A percentile compares a stretch with the other conserved stretches of the same genome.
phyloP scores from a whole-genome alignment of 2,888 invertebrate genomes.

The Mycalesis mineus region DNA sequence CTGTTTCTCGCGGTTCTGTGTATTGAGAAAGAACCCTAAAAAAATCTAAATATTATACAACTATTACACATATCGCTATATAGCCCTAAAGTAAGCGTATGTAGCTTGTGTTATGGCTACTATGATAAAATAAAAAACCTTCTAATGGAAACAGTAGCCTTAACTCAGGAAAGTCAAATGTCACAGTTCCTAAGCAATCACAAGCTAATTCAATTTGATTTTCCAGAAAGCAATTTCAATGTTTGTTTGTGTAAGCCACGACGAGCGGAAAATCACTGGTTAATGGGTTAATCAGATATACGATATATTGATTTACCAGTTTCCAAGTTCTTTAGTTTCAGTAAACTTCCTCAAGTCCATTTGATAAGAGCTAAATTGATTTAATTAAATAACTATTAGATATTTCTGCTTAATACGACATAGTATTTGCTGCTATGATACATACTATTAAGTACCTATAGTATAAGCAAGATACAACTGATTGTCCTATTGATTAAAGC shows the following conservation, averaged over 20 bases:
- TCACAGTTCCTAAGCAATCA: background rate
- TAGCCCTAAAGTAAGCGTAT: no score
- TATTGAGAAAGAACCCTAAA: no score
- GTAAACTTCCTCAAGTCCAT: background rate
- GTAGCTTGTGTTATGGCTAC: no score
- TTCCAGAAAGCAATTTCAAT: constrained; percentile 5
- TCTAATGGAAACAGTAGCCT: background rate
- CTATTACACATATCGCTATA: no score
- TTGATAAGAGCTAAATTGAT: background rate
- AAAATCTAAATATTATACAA: no score
- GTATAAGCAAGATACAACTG: no score
- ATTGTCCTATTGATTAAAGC: no score
- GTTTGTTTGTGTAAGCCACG: constrained; percentile 1
- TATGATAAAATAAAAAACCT: no score
- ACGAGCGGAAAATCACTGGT: background rate
- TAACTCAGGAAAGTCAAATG: background rate
- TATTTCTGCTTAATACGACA: no score
- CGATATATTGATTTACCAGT: background rate
- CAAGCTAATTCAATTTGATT: constrained; percentile 1
- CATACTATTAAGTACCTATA: no score
- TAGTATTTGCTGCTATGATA: no score
- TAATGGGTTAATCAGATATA: background rate
- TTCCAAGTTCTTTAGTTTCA: background rate
- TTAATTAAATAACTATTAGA: background rate
- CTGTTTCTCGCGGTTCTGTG: no score